Base-by-base conservation (phyloP, 2,113 vertebrate species). In the Dipodomys ordii region DNA sequence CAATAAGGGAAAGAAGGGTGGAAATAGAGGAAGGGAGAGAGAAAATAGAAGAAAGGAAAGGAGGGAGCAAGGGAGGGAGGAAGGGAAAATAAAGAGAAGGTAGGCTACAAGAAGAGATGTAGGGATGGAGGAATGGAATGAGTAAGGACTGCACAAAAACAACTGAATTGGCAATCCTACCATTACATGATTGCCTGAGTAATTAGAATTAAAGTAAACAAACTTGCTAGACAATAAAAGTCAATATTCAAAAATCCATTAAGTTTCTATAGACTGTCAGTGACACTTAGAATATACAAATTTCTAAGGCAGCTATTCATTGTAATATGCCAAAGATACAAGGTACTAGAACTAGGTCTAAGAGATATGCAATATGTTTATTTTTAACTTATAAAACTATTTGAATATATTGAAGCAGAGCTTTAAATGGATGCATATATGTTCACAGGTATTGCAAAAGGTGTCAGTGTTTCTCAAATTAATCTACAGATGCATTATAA, bases 181-280 rank as follows among this genome's bases (percentile, higher is more conserved):
- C 62, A 84, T 71, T 35, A 60, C 15, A 35, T 32, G n/a, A 30
- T 69, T 69, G 6, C 53, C 57, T 44, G 83, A 77, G 5, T 68
- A 68, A 62, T 53, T 53, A 68, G 23, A 88, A 46, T 28, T 81
- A 80, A 77, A 4, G 39, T 78, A 83, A 53, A 53, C 35, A 77
- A 92, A 93, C 18, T 44, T 67, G 27, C 67, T 60, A 28, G 74
- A 79, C 25, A 78, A 87, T 79, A 83, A 73, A 83, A 79, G 23
- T 65, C 32, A 67, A 32, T 23, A 65, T 32, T 83, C 60, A 62
- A 68, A 90, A 79, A 49, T n/a, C 22, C 72, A 49, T 49, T 68
- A 28, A 39, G 72, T 77, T 93, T 95, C 53, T 93, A 28, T 35
- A 44, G 12, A 23, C 1, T 16, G 72, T 39, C 44, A 64, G 57